phyloP scores from a whole-genome alignment of 2,888 invertebrate species.

The Hydraecia micacea region DNA sequence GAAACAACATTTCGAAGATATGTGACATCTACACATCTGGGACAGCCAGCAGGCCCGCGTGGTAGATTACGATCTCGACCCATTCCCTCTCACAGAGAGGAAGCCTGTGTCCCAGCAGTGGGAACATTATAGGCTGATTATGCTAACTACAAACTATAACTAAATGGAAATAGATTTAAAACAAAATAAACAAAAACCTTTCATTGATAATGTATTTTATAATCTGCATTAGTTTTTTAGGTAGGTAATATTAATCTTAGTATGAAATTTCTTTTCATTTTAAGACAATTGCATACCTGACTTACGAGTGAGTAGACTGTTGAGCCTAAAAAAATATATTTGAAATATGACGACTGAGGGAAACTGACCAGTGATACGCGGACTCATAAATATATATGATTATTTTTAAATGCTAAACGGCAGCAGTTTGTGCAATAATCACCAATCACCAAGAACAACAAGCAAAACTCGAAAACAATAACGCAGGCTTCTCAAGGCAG shows the following conservation, averaged over 20 bases:
- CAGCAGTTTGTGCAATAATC: conserved; percentile 30
- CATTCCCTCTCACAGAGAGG: too few relatives aligned
- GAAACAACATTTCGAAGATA: too few relatives aligned
- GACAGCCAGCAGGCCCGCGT: too few relatives aligned
- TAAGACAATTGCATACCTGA: neutral
- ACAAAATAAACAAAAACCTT: neutral
- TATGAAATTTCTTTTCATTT: neutral
- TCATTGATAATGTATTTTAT: neutral
- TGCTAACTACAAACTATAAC: neutral
- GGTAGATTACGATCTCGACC: too few relatives aligned
- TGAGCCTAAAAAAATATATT: neutral
- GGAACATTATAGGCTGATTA: too few relatives aligned
- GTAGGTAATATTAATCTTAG: neutral
- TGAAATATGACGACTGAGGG: too few relatives aligned
- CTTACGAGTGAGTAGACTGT: neutral
- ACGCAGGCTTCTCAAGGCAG: conserved; percentile 25
- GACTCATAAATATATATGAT: neutral
- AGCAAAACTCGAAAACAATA: conserved; percentile 41
- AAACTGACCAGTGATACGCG: too few relatives aligned
- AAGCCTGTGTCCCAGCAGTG: too few relatives aligned
- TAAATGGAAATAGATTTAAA: neutral
- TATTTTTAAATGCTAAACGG: conserved; percentile 5
- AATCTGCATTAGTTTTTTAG: neutral
- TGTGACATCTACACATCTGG: too few relatives aligned
- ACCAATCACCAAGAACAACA: conserved; percentile 31